Conservation (phyloP, 1,140 invertebrate species). For the Drosophila melanogaster region Release_6_plus_ISO1_MT NT_037436.4:10875001-10875500, state of each 20-base stretch:
- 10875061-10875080: conserved; percentile 72
- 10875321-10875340: conserved; percentile 52
- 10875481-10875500: conserved; percentile 75
- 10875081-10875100: conserved; percentile 1
- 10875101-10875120: conserved; percentile 51
- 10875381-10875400: conserved; percentile 52
- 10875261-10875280: conserved; percentile 60
- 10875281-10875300: conserved; percentile 54
- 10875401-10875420: conserved; percentile 67
- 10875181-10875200: conserved; percentile 84
- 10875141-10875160: conserved; percentile 51
- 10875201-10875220: conserved; percentile 83
- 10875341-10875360: conserved; percentile 39
- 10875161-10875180: conserved; percentile 71
- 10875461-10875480: conserved; percentile 78
- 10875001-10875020: conserved; percentile 34
- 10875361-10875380: conserved; percentile 49
- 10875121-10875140: conserved; percentile 57
- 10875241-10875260: conserved; percentile 71
- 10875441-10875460: conserved; percentile 73
- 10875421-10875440: conserved; percentile 82
- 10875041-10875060: conserved; percentile 73
- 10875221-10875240: conserved; percentile 83
- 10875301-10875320: conserved; percentile 33
- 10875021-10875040: conserved; percentile 54